These are phyloP conservation scores for Aplochiton taeniatus DNA, from an alignment of 2,797 vertebrate genomes.

Conservation along the genomic window DNA sequence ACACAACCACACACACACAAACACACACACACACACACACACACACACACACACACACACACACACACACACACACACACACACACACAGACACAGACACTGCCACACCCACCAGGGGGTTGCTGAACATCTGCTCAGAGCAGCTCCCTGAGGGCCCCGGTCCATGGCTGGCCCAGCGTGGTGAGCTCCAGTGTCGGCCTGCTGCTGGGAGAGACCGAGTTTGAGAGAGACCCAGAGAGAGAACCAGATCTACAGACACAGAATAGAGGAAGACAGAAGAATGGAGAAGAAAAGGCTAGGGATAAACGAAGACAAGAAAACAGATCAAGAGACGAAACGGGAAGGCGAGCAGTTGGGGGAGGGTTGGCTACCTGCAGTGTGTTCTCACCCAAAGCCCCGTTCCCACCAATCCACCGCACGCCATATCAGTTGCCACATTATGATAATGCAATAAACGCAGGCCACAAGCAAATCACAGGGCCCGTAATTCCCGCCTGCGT, in stretches of 20 bases:
- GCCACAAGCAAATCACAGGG: conserved; percentile 65
- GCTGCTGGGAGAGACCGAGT: background rate
- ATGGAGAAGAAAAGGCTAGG: too few species aligned
- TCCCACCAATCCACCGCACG: conserved; percentile 29
- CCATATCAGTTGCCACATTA: conserved; percentile 54
- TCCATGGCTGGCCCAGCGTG: conserved; percentile 23
- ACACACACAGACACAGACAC: conserved; percentile 1
- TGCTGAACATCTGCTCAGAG: conserved; percentile 63
- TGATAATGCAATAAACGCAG: conserved; percentile 69
- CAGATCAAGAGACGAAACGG: too few species aligned
- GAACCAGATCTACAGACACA: background rate
- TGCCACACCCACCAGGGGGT: conserved; percentile 7
- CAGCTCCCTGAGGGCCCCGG: conserved; percentile 48
- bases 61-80: background rate
- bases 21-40: conserved; percentile 14
- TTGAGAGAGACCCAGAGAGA: background rate
- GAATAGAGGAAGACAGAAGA: conserved; percentile 13
- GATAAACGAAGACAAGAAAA: too few species aligned
- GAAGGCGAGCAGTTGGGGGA: conserved; percentile 5
- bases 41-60: conserved; percentile 20
- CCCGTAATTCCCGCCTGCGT: conserved; percentile 65
- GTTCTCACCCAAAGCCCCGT: conserved; percentile 26
- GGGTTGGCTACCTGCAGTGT: conserved; percentile 16
- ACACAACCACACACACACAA: conserved; percentile 46
- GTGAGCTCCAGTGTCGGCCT: conserved; percentile 36